phyloP scores from a whole-genome alignment of 2,113 vertebrate genomes.

The Carlito syrichta region DNA sequence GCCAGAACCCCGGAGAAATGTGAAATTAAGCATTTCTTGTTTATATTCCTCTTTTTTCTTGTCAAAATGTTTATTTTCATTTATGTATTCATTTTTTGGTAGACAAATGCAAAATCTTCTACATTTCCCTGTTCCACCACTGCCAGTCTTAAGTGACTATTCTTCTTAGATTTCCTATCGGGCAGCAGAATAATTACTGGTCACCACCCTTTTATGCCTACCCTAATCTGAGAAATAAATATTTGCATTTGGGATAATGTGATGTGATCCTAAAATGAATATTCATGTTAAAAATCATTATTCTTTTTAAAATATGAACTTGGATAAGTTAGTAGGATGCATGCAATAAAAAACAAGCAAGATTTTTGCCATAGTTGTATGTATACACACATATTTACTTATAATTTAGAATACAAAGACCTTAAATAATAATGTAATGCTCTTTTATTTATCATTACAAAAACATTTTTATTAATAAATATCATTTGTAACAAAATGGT shows the following conservation, averaged over 20 bases:
- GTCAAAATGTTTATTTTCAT: background rate
- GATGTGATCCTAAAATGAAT: background rate
- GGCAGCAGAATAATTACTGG: background rate
- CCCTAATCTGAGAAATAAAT: background rate
- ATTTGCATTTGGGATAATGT: background rate
- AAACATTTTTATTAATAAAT: background rate
- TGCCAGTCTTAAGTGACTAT: background rate
- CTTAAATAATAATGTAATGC: background rate
- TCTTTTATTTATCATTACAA: background rate
- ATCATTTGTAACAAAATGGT: background rate
- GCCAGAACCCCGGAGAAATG: background rate
- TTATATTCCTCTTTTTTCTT: background rate
- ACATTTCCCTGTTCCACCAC: too few relatives aligned
- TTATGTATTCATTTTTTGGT: background rate
- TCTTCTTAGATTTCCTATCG: background rate
- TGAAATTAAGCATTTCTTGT: background rate
- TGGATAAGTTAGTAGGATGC: background rate
- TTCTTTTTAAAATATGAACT: background rate
- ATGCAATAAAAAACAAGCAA: background rate
- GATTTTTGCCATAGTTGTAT: background rate
- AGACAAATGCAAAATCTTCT: background rate
- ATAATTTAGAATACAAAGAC: background rate
- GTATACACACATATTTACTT: background rate
- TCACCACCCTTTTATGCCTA: background rate
- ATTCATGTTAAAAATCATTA: background rate